Evolutionary conservation across 2,113 vertebrate species (phyloP).

Genomic region (Rhea pennata): DNA sequence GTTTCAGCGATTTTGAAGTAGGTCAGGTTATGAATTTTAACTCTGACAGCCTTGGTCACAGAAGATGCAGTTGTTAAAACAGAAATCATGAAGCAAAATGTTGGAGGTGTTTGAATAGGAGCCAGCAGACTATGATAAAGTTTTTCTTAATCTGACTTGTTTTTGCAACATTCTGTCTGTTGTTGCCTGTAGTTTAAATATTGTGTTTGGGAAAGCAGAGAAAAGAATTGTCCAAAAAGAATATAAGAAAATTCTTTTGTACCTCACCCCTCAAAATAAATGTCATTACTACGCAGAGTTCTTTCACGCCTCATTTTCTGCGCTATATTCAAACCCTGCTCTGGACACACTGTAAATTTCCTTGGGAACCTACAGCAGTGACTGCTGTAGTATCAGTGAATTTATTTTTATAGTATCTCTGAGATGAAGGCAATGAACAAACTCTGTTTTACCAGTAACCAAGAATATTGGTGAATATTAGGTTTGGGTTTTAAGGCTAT

Average conservation of each 20-base stretch:
- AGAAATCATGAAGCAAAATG: background rate
- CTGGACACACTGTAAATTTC: background rate
- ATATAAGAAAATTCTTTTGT: background rate
- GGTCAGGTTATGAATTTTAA: background rate
- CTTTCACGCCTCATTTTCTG: background rate
- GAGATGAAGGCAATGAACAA: background rate
- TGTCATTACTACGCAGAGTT: background rate
- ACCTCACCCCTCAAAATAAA: background rate
- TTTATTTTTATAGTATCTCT: background rate
- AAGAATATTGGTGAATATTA: background rate
- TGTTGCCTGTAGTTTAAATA: background rate
- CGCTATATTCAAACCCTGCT: background rate
- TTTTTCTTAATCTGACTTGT: background rate
- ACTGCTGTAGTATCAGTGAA: background rate
- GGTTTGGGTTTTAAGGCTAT: background rate
- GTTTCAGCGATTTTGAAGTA: background rate
- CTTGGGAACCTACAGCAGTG: background rate
- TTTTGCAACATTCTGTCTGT: background rate
- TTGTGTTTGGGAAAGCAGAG: background rate
- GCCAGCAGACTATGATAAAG: background rate
- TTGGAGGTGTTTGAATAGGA: background rate
- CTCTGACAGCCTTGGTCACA: background rate
- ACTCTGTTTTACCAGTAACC: background rate
- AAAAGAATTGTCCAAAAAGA: background rate
- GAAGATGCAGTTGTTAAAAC: background rate